Base-by-base conservation (phyloP, 2,797 vertebrate genomes). In the Staurois parvus region DNA sequence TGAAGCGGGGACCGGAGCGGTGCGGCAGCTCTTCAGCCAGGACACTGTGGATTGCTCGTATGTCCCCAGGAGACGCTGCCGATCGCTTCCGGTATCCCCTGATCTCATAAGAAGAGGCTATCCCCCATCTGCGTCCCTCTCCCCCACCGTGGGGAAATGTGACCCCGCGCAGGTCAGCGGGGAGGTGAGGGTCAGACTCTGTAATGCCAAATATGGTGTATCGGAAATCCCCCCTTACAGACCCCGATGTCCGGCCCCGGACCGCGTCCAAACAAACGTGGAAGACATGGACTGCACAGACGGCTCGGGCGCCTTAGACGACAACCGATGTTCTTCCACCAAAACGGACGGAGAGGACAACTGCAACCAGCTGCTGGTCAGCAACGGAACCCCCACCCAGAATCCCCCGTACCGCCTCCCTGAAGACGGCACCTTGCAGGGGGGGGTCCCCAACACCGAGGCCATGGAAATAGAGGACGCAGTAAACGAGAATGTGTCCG, bases 151-250 rank as follows among this genome's bases (percentile, higher is more conserved):
- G 76, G 89, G 91, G 85, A 93, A 91, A 87, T 93, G 91, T 26
- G 97, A 96, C 86, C 90, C 90, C 0, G 88, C 75, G 77, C 94
- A 91, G 87, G 87, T 88, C 1, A 90, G 92, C 7, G 92, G 89
- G 0, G 97, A 97, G 21, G 88, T 90, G 77, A 93, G 92, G 32
- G 95, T 93, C 64, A 96, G 92, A 88, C 91, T 93, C 83, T 94
- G 92, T 45, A 90, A 94, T 91, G 96, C 93, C 85, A 98, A 96
- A 87, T 99, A 96, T 0, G 92, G 95, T 0, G 96, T 98, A 56
- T 92, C 92, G 0, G 96, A 98, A 91, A 99, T 99, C 88, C 98
- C 98, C 1, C 96, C 97, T 74, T 99, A 96, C 93, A 94, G 90
- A 34, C 91, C 92, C 29, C 94, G 92, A 91, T 84, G 89, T 48